Evolutionary conservation across 2,113 vertebrate genomes (phyloP), one percentile per base, ranked within the genome.

Genomic region (Dissostichus mawsoni): DNA sequence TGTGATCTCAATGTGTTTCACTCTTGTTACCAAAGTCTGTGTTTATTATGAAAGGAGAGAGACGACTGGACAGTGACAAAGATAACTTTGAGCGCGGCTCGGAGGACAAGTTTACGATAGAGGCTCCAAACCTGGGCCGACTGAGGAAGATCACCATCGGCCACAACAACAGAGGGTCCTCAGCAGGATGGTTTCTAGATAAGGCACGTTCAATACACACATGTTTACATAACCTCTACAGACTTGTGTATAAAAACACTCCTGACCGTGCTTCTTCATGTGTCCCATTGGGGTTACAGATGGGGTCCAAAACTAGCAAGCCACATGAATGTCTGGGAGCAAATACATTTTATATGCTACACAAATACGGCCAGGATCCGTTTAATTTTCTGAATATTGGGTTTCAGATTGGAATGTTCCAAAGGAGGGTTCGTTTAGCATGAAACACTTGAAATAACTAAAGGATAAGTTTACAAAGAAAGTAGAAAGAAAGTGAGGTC

Each of bases 81-180:
- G 95, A 99, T 89, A 99, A 98, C 92, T 99, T 99, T 76, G 98
- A 99, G 91, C 97, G 96, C 4, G 98, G 95, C 23, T 95, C 96
- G 1, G 98, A 99, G 89, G 98, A 99, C 94, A 99, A 98, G 83
- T 99, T 99, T 73, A 97, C 94, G 0, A 92, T 99, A 0, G 98
- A 99, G 59, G 94, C 97, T 2, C 98, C 98, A 0, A 98, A 99
- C 79, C 75, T 99, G 68, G 98, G 98, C 29, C 94, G 94, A 69
- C 77, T 99, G 58, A 94, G 92, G 69, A 99, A 98, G 92, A 99
- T 99, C 79, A 97, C 95, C 17, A 96, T 99, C 3, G 98, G 98
- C 16, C 98, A 99, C 87, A 99, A 99, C 80, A 99, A 99, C 94
- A 97, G 96, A 86, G 98, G 98, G 0, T 94, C 93, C 0, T 99